These are phyloP conservation scores for Danio aesculapii DNA, from an alignment of 2,797 vertebrate genomes.

Conservation along the genomic window DNA sequence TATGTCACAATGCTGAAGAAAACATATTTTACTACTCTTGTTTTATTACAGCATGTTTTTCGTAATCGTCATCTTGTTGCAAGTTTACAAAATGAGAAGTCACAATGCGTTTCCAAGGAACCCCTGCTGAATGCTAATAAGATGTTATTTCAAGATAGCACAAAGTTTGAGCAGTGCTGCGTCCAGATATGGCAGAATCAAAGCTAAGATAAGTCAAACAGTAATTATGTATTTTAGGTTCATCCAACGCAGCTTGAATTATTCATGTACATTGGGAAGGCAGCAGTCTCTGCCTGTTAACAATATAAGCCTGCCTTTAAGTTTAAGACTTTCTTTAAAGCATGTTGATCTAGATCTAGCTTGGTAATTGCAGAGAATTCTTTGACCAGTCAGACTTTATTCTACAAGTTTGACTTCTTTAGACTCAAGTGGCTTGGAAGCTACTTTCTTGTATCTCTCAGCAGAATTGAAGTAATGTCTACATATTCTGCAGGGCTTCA, in stretches of 20 bases:
- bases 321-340: constrained; percentile 34
- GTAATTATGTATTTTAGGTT: constrained; percentile 60
- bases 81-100: constrained; percentile 28
- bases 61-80: constrained; percentile 23
- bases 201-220: constrained; percentile 52
- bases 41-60: neutral
- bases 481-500: neutral
- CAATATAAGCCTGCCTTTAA: constrained; percentile 19
- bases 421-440: neutral
- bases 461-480: neutral
- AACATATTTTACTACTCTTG: neutral
- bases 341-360: constrained; percentile 8
- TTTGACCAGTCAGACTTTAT: neutral
- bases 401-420: neutral
- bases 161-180: constrained; percentile 36
- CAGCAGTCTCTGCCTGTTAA: constrained; percentile 46
- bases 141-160: constrained; percentile 55
- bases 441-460: neutral
- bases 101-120: constrained; percentile 37
- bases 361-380: constrained; percentile 1
- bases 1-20: neutral
- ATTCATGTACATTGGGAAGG: constrained; percentile 47
- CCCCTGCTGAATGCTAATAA: constrained; percentile 59
- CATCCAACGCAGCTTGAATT: constrained; percentile 46
- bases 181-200: constrained; percentile 55